Base-by-base conservation (phyloP, 2,888 invertebrate genomes). In the Leptogaster cylindrica region DNA sequence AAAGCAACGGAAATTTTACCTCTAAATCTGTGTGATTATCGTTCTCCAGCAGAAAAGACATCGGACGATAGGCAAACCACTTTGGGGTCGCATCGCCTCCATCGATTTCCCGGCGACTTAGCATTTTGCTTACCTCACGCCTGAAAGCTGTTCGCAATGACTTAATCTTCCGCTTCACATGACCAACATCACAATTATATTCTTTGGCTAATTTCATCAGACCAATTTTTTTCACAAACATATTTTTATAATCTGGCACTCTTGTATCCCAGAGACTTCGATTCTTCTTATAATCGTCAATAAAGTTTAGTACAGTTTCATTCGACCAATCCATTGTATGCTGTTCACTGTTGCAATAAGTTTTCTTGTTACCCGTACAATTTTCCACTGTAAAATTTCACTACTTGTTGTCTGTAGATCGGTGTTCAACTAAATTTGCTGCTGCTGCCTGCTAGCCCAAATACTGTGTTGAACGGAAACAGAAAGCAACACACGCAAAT, bases 1-100 rank as follows among this genome's bases (percentile, higher is more conserved):
- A n/a, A n/a, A n/a, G n/a, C n/a, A n/a, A n/a, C n/a, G n/a, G n/a
- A n/a, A n/a, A n/a, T n/a, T n/a, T 14, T 41, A 41, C 41, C 55
- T 55, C 55, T 7, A 18, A 33, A 20, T 55, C 55, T 3, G 31
- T 31, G 28, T 36, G 31, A n/a, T 25, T 55, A 10, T 61, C 61
- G 10, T 61, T 44, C 3, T 44, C 41, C 61, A 61, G 25, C 16
- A 61, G 23, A 44, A 61, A 61, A 44, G 25, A 27, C 27, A 61
- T 41, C 41, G 61, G 44, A n/a, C 44, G 41, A 44, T 61, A 61
- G 18, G 61, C 61, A 28, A 61, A 61, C 61, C 61, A 61, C 4
- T 44, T 25, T 18, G 61, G 31, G 10, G 44, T 61, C n/a, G 27
- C 23, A 18, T 61, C 44, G 16, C 25, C 39, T 31, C 36, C 55